Base-by-base conservation (phyloP, 2,888 invertebrate species). In the Asteroscopus sphinx region DNA sequence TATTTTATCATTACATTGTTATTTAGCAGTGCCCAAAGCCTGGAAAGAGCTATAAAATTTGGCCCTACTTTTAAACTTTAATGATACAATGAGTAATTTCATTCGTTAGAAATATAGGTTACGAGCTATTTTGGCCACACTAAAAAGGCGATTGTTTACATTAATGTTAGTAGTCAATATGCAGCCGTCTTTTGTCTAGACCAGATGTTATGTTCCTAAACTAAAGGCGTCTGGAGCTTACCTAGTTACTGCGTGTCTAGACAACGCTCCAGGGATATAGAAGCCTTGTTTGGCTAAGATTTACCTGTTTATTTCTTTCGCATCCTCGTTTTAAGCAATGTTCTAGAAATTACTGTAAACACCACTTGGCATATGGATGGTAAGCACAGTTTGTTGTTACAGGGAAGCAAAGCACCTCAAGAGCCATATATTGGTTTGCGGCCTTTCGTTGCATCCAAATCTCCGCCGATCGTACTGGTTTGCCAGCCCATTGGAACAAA, bases 161-260 rank as follows among this genome's bases (percentile, higher is more conserved):
- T 49, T 53, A 73, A 49, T 63, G 40, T 51, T 63, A 63, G 55
- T 47, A 65, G 49, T 77, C 68, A 76, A 69, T 75, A 76, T 66
- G 75, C 74, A 68, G 57, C 54, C 68, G 63, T 44, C 65, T 78
- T 64, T 73, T 77, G 76, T 76, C 80, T 76, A 71, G 71, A 73
- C 67, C 81, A 81, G 77, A 81, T 83, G 78, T 76, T 78, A 49
- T 61, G 64, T 73, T 80, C 58, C 53, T 60, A 72, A 79, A 80
- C 72, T 68, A 77, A 77, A 72, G 72, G 62, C 68, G 75, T 73
- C 64, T 73, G 64, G 55, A 61, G 65, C 49, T 57, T 72, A 61
- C 68, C 54, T 61, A 72, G 51, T 66, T 32, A 76, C 76, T 77
- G 63, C 66, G 64, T 76, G 91, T 90, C 90, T 90, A 90, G 90